Evolutionary conservation across 2,797 vertebrate species (phyloP), one percentile per base, ranked within the genome.

Genomic region (Aplochiton taeniatus): DNA sequence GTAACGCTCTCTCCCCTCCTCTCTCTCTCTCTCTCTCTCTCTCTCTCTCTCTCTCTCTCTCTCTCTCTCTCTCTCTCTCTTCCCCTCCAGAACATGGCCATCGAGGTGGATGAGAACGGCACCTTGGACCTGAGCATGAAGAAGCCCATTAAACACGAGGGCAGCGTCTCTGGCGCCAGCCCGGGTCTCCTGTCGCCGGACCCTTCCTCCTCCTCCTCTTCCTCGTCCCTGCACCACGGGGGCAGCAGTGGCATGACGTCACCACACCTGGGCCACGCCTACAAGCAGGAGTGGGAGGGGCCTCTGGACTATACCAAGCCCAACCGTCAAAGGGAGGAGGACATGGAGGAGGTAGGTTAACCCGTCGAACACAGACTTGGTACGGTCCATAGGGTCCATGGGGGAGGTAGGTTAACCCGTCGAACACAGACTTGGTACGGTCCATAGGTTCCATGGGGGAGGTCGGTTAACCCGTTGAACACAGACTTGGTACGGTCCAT

Each of bases 241-340:
- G 95, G 94, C 0, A 93, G 93, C 90, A 96, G 94, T 66, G 93
- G 93, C 69, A 92, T 96, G 92, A 93, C 95, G 45, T 96, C 96
- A 0, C 95, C 96, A 0, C 96, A 92, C 79, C 91, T 93, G 48
- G 90, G 93, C 89, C 95, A 94, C 70, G 65, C 90, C 61, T 95
- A 97, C 85, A 96, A 97, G 77, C 97, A 96, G 89, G 98, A 96
- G 54, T 99, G 96, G 96, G 97, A 98, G 50, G 95, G 96, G 9
- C 97, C 97, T 54, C 93, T 99, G 72, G 98, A 99, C 90, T 99
- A 98, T 89, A 99, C 98, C 12, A 99, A 98, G 88, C 94, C 95
- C 76, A 96, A 95, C 84, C 95, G 96, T 0, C 96, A 94, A 66
- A 89, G 97, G 65, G 97, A 98, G 61, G 97, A 98, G 85, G 97